A percentile compares a stretch with the other conserved stretches of the same genome.
phyloP scores from a whole-genome alignment of 2,888 invertebrate species.

The Synergus laeviventris region DNA sequence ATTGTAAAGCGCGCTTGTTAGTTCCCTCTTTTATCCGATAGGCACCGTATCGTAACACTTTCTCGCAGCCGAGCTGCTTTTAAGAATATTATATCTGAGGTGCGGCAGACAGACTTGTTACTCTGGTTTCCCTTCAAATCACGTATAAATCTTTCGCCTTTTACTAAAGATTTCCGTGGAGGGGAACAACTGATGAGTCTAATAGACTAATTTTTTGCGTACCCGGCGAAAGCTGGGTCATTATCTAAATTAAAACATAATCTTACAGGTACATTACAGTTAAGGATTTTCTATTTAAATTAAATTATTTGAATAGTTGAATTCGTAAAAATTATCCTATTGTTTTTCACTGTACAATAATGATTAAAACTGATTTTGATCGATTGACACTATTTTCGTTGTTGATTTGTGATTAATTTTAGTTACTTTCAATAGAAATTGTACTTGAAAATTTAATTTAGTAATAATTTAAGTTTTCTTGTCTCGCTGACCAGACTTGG shows the following conservation, averaged over 20 bases:
- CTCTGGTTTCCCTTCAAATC: conserved; percentile 75
- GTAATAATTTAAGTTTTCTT: no score
- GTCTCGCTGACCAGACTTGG: no score
- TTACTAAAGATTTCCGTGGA: conserved; percentile 77
- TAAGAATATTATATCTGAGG: not conserved
- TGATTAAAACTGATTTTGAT: no score
- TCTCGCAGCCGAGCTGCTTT: not conserved
- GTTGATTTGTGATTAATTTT: no score
- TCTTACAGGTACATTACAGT: conserved; percentile 37
- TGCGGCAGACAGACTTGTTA: not conserved
- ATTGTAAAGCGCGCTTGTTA: not conserved
- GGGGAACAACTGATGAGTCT: conserved; percentile 66
- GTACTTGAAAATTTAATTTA: no score
- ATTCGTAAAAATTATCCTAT: no score
- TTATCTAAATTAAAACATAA: conserved; percentile 47
- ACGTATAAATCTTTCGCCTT: conserved; percentile 77
- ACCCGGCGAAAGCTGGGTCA: conserved; percentile 59
- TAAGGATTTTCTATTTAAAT: not conserved
- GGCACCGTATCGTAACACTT: not conserved
- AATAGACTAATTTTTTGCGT: conserved; percentile 64
- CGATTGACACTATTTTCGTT: no score
- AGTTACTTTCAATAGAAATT: no score
- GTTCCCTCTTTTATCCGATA: not conserved
- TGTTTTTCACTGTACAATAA: no score
- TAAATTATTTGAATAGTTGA: no score